These are phyloP conservation scores for Drosophila formosana DNA, from an alignment of 2,888 invertebrate genomes.

Conservation along the genomic window DNA sequence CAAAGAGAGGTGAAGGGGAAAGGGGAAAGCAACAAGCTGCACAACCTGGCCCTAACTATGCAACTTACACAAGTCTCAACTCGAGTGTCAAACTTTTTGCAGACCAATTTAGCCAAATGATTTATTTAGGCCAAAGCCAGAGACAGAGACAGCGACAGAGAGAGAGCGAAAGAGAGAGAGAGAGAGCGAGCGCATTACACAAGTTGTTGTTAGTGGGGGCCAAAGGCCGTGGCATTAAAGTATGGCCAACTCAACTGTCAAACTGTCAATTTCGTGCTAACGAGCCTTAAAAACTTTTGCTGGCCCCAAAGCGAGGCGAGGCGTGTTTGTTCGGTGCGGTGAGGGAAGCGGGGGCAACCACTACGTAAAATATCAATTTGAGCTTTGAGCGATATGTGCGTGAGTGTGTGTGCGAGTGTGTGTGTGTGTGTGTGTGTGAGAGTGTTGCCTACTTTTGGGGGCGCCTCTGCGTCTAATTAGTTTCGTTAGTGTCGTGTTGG, in stretches of 20 bases:
- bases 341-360: neutral
- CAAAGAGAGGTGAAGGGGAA: neutral
- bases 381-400: conserved; percentile 59
- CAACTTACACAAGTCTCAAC: conserved; percentile 71
- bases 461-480: conserved; percentile 79
- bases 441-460: conserved; percentile 64
- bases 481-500: conserved; percentile 75
- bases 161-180: neutral
- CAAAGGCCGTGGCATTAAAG: conserved; percentile 75
- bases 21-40: conserved; percentile 27
- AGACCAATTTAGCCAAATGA: conserved; percentile 81
- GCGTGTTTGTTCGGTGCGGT: neutral
- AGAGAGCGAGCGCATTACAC: conserved; percentile 2
- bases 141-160: conserved; percentile 25
- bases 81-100: conserved; percentile 80
- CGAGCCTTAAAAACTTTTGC: conserved; percentile 78
- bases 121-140: conserved; percentile 75
- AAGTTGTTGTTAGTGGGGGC: conserved; percentile 19
- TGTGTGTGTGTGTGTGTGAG: conserved; percentile 4
- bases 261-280: conserved; percentile 82
- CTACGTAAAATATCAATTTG: conserved; percentile 79
- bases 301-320: neutral
- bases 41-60: conserved; percentile 52
- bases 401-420: conserved; percentile 10
- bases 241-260: conserved; percentile 82